Evolutionary conservation across 2,113 vertebrate genomes (phyloP), one percentile per base, ranked within the genome.

Genomic region (Halichoeres trimaculatus): DNA sequence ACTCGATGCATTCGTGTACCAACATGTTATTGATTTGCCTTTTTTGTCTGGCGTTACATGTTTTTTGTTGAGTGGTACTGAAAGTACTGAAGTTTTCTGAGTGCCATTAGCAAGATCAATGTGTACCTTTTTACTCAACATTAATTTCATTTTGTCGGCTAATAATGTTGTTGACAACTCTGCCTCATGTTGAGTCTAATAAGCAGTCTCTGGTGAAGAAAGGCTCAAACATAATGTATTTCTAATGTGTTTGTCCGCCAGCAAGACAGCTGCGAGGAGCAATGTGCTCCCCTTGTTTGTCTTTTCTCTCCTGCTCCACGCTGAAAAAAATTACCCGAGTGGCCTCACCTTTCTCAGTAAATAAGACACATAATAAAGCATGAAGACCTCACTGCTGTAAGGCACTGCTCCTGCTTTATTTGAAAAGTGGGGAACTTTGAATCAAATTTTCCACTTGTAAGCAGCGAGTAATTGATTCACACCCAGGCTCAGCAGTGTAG

Each of bases 381-480:
- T 19, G 50, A 72, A 56, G 43, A 26, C 68, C 54, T 65, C 24
- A 12, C 41, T 12, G 74, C 74, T 59, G 62, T 19, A 16, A 58
- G 54, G 57, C 52, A 75, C 52, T 36, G 62, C 23, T 61, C 61
- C 17, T 41, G 74, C 59, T 75, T 74, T 54, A 73, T 76, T 82
- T 80, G 51, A 70, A 66, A 81, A 56, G 17, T 66, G 19, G 0
- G 20, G 36, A 59, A 67, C 67, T 71, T 57, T 19, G n/a, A 62
- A 62, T 84, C 45, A 68, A 19, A 76, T 72, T 74, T 83, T 71
- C 65, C 73, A 64, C 69, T 69, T 69, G 54, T 74, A 74, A 77
- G 78, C 68, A 61, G 66, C 70, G 72, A 81, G 59, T 78, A 71
- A 80, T 74, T 77, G 76, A 85, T 61, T 82, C 23, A 51, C 57